Conservation (phyloP, 2,888 invertebrate species). For the Schizotus pectinicornis region DNA sequence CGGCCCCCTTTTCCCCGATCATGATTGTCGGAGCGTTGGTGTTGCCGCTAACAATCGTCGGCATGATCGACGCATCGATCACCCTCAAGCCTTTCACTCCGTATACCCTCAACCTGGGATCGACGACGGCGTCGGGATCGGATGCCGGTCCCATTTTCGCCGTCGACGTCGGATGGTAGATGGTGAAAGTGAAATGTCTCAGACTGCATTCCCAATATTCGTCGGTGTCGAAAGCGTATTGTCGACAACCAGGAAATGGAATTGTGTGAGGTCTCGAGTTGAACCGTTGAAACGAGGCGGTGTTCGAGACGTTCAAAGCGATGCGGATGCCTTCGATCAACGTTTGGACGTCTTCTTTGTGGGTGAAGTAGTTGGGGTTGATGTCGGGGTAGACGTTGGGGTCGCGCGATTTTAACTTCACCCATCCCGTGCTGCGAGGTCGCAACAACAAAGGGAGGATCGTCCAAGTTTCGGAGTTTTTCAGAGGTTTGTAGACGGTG, state of each 20-base stretch:
- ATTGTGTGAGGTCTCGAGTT: conserved; percentile 80
- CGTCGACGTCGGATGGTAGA: conserved; percentile 85
- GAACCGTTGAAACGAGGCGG: conserved; percentile 80
- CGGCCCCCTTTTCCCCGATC: conserved; percentile 90
- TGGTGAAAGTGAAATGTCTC: conserved; percentile 79
- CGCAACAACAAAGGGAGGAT: conserved; percentile 81
- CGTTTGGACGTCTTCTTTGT: conserved; percentile 79
- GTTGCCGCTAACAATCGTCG: conserved; percentile 86
- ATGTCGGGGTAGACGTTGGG: conserved; percentile 85
- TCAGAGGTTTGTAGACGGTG: conserved; percentile 82
- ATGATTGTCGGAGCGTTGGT: conserved; percentile 89
- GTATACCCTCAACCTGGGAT: conserved; percentile 76
- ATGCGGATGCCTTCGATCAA: conserved; percentile 85
- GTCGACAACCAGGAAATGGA: conserved; percentile 82
- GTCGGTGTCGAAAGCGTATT: conserved; percentile 74
- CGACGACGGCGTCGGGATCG: conserved; percentile 81
- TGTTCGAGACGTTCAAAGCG: conserved; percentile 79
- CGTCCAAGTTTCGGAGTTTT: conserved; percentile 82
- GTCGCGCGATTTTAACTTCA: conserved; percentile 81
- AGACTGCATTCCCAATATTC: conserved; percentile 88
- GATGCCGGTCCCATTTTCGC: conserved; percentile 85
- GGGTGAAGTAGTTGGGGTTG: conserved; percentile 91
- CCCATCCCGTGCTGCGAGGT: conserved; percentile 86
- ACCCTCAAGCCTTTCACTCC: conserved; percentile 80
- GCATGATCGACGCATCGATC: conserved; percentile 88